Evolutionary conservation across 2,888 invertebrate species (phyloP), one percentile per base, ranked within the genome.

Genomic region (Aplocera efformata): DNA sequence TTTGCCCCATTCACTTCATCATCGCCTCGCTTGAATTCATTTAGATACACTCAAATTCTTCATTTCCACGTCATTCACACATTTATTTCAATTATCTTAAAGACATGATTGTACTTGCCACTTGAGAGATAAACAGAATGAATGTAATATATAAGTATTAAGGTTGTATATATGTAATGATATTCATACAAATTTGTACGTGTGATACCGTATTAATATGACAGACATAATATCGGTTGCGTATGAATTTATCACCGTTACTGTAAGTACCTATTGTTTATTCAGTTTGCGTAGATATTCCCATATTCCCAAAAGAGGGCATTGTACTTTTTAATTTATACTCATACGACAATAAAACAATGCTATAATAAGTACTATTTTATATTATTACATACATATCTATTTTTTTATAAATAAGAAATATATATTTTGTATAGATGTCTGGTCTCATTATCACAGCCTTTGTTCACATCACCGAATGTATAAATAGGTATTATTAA

Each of bases 371-470:
- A 1, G 27, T 23, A 10, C 23, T 20, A 6, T 5, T 3, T 9
- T 17, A 5, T 20, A 9, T 7, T 25, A 6, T 34, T 5, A n/a
- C n/a, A n/a, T n/a, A n/a, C n/a, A n/a, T n/a, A n/a, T n/a, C n/a
- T n/a, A n/a, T n/a, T n/a, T n/a, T n/a, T n/a, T n/a, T n/a, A n/a
- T n/a, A n/a, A n/a, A n/a, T n/a, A n/a, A n/a, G n/a, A n/a, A n/a
- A n/a, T n/a, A n/a, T n/a, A n/a, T n/a, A n/a, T n/a, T n/a, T n/a
- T n/a, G n/a, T n/a, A n/a, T 9, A 10, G 10, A 6, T 34, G 5
- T 31, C 34, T 27, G 34, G 38, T 43, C 43, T 43, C 43, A 43
- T 39, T 22, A 27, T 28, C 48, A 51, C 42, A 48, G 45, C 45
- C 42, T 41, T 27, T 37, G 29, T 35, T 32, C 0, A 28, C 36